A percentile compares a stretch with the other conserved stretches of the same genome.
Evolutionary conservation across 2,113 vertebrate species (phyloP).

Genomic region (Grammomys surdaster): DNA sequence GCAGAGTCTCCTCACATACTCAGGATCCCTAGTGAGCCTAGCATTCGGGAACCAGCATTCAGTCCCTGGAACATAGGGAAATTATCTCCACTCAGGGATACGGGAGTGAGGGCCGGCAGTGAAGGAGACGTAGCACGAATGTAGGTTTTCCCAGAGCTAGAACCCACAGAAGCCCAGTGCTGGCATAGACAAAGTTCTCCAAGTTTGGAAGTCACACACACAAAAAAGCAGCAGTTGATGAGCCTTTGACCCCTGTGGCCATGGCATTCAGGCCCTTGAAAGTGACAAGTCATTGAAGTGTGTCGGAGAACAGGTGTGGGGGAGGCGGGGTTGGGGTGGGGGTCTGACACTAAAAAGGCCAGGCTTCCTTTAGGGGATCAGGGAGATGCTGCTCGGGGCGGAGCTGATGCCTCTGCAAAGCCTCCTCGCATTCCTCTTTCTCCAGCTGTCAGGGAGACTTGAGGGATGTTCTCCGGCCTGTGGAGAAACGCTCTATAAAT

Average conservation of each 20-base stretch:
- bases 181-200: not conserved
- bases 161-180: fast-evolving
- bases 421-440: conserved; percentile 77
- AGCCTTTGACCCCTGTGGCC: fast-evolving
- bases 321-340: not conserved
- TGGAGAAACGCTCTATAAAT: conserved; percentile 75
- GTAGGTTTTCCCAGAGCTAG: not conserved
- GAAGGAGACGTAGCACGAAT: not conserved
- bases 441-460: conserved; percentile 84
- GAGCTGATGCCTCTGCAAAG: conserved; percentile 15
- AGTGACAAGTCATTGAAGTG: not conserved
- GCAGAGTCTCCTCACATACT: fast-evolving
- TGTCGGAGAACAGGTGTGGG: no score
- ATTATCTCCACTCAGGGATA: not conserved
- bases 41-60: not conserved
- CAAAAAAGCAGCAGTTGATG: not conserved
- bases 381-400: conserved; percentile 52
- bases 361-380: not conserved
- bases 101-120: fast-evolving
- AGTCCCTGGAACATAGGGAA: fast-evolving
- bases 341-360: not conserved
- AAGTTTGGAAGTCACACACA: not conserved
- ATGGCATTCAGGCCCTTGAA: not conserved
- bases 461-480: conserved; percentile 81
- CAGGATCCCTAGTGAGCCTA: not conserved